A percentile compares a stretch with the other conserved stretches of the same genome.
Conservation (phyloP, 2,888 invertebrate species). For the Heliconius sara region DNA sequence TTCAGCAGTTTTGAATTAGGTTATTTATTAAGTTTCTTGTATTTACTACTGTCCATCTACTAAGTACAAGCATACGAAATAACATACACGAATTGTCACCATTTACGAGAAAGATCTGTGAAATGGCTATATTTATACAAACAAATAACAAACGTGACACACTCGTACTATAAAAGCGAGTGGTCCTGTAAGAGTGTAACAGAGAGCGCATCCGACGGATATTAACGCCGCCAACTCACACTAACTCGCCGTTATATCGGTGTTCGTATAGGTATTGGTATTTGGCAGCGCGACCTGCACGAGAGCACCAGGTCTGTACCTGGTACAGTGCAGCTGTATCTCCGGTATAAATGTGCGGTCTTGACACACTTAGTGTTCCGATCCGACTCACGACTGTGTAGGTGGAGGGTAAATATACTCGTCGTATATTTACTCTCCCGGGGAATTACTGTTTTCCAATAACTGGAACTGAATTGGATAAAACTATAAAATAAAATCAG, state of each 20-base stretch:
- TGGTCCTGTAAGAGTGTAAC: not conserved
- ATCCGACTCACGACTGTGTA: not conserved
- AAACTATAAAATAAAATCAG: not conserved
- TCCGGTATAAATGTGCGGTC: not conserved
- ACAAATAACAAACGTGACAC: too few relatives aligned
- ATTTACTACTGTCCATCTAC: not conserved
- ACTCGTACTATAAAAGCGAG: not conserved
- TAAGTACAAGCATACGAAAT: not conserved
- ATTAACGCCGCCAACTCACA: not conserved
- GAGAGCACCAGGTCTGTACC: not conserved
- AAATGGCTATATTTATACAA: not conserved
- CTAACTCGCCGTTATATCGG: not conserved
- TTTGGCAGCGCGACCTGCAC: not conserved
- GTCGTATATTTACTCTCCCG: not conserved
- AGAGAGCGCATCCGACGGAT: too few relatives aligned
- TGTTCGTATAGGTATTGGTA: not conserved
- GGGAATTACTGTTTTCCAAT: not conserved
- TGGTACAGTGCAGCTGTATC: not conserved
- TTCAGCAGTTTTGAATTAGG: not conserved
- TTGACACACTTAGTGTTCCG: conserved; percentile 17
- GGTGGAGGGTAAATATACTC: not conserved
- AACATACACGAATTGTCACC: too few relatives aligned
- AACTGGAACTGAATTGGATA: too few relatives aligned
- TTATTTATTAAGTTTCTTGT: not conserved
- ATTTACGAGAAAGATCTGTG: not conserved